These are phyloP conservation scores for Phasia obesa DNA, from an alignment of 2,888 invertebrate genomes.

Conservation along the genomic window DNA sequence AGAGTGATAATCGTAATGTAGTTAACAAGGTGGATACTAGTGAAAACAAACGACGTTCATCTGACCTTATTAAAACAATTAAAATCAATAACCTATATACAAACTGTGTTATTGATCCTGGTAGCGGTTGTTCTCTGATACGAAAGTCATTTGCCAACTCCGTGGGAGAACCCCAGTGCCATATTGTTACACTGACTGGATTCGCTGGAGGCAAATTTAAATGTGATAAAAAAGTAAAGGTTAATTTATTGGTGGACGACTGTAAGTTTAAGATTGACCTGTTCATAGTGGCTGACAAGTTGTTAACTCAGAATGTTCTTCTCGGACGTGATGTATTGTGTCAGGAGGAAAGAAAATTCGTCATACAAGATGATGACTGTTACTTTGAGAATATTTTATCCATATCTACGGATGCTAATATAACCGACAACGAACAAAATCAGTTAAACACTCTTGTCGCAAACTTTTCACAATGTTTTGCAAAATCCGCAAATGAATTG, in stretches of 20 bases:
- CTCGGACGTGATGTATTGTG: slow-evolving; percentile 16
- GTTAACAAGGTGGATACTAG: too few species aligned
- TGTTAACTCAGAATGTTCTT: slow-evolving; percentile 11
- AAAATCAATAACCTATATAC: too few species aligned
- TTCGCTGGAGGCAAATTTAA: neutral
- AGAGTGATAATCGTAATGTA: too few species aligned
- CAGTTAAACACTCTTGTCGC: too few species aligned
- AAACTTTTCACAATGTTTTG: too few species aligned
- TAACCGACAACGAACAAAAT: too few species aligned
- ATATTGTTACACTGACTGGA: neutral
- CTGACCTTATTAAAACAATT: too few species aligned
- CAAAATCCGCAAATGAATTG: too few species aligned
- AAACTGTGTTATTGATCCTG: too few species aligned
- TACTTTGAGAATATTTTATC: slow-evolving; percentile 14
- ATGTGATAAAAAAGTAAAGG: slow-evolving; percentile 1
- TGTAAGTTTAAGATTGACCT: neutral
- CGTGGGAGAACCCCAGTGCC: too few species aligned
- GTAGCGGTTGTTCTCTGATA: too few species aligned
- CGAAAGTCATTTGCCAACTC: neutral
- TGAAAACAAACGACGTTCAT: too few species aligned
- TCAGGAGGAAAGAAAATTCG: slow-evolving; percentile 11
- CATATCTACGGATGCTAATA: neutral
- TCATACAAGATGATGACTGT: slow-evolving; percentile 1
- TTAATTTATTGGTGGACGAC: neutral
- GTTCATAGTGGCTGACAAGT: neutral